Evolutionary conservation across 2,113 vertebrate genomes (phyloP).

Genomic region (Centrocercus urophasianus): DNA sequence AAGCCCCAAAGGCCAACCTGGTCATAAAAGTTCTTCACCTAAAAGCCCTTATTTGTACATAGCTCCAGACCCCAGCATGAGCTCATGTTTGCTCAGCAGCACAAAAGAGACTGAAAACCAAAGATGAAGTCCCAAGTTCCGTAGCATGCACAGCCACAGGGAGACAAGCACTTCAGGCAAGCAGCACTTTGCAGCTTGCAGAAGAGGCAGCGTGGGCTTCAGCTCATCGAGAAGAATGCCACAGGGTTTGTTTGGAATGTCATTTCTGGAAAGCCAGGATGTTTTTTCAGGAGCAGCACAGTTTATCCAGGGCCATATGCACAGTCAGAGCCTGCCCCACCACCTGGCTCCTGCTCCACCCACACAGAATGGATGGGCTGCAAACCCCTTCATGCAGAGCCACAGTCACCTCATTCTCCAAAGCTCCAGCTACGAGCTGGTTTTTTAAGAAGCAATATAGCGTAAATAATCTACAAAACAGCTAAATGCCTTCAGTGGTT

Average conservation of each 20-base stretch:
- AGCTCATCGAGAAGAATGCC: background rate
- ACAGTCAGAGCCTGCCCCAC: constrained; percentile 7
- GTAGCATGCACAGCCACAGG: background rate
- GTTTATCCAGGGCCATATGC: background rate
- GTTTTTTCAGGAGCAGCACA: background rate
- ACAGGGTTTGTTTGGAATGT: background rate
- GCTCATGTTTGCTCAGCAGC: background rate
- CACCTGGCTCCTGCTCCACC: background rate
- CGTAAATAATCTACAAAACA: background rate
- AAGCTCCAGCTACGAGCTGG: background rate
- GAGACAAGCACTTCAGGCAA: background rate
- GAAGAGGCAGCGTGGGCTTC: accelerated
- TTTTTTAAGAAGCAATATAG: background rate
- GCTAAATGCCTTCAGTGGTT: background rate
- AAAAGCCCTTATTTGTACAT: background rate
- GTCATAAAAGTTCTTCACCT: background rate
- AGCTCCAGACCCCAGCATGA: background rate
- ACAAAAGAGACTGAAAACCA: background rate
- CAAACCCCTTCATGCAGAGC: background rate
- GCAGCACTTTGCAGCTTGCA: accelerated
- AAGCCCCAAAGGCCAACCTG: background rate
- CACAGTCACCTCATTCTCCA: background rate
- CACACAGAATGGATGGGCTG: background rate
- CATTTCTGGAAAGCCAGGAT: background rate
- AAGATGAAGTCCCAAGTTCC: background rate